Conservation (phyloP, 1,140 invertebrate species). For the Coenobita brevimanus region DNA sequence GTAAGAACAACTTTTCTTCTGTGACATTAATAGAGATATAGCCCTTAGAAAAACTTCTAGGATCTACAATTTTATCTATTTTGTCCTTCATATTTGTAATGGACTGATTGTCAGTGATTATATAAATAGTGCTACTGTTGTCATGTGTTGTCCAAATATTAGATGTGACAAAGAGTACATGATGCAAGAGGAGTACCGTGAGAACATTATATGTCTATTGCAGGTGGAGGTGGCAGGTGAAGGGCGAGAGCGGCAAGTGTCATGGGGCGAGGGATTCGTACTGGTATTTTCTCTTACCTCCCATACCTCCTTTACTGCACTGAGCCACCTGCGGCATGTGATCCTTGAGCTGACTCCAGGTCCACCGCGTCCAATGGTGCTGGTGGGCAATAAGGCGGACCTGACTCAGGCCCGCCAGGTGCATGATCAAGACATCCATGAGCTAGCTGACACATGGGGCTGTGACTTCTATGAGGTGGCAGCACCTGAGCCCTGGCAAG, state of each 20-base stretch:
- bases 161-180: too few species aligned
- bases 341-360: slow-evolving; percentile 58
- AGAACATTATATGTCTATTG: background rate
- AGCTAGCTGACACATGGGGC: slow-evolving; percentile 43
- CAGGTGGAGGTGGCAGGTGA: slow-evolving; percentile 51
- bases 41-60: too few species aligned
- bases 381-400: slow-evolving; percentile 63
- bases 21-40: too few species aligned
- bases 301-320: slow-evolving; percentile 30
- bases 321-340: slow-evolving; percentile 41
- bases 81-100: too few species aligned
- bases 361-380: slow-evolving; percentile 44
- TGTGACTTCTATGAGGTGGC: slow-evolving; percentile 59
- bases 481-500: slow-evolving; percentile 56
- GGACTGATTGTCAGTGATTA: too few species aligned
- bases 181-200: background rate
- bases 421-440: slow-evolving; percentile 32
- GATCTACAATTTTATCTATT: too few species aligned
- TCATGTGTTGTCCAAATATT: too few species aligned
- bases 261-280: slow-evolving; percentile 58
- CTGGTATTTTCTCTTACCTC: slow-evolving; percentile 54
- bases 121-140: too few species aligned
- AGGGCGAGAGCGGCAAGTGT: slow-evolving; percentile 49
- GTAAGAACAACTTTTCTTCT: too few species aligned
- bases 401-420: slow-evolving; percentile 53